Evolutionary conservation across 1,140 invertebrate species (phyloP).

Genomic region (Habropoda laboriosa): DNA sequence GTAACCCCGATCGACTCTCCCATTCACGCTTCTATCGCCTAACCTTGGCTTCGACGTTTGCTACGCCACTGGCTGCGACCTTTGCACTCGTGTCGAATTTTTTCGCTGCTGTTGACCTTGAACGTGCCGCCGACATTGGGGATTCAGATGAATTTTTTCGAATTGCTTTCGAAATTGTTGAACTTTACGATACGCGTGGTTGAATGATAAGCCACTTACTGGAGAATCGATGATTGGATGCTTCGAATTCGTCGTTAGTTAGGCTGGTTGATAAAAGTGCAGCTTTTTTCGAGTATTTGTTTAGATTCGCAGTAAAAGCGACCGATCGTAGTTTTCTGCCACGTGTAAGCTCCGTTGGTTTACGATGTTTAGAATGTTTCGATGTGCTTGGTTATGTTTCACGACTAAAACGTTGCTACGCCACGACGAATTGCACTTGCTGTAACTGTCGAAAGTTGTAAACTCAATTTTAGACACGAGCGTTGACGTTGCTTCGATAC

Average conservation of each 20-base stretch:
- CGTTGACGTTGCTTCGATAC: not conserved
- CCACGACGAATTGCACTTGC: not conserved
- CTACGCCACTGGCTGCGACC: conserved; percentile 80
- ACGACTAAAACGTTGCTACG: not conserved
- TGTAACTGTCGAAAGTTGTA: not conserved
- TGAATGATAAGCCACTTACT: not conserved
- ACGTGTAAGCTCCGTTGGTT: not conserved
- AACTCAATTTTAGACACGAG: not conserved
- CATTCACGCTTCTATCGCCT: conserved; percentile 46
- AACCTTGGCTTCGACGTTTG: conserved; percentile 69
- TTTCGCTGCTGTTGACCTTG: conserved; percentile 46
- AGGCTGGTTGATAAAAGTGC: not conserved
- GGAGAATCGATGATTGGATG: not conserved
- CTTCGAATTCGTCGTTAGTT: not conserved
- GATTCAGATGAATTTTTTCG: not conserved
- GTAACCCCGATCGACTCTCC: conserved; percentile 36
- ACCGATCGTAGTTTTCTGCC: not conserved
- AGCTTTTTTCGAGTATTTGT: not conserved
- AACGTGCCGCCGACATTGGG: not conserved
- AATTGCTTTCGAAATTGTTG: not conserved
- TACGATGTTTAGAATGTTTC: conserved; percentile 5
- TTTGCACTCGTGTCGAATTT: conserved; percentile 82
- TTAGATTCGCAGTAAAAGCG: not conserved
- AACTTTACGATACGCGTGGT: not conserved
- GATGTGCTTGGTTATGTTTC: not conserved